These are phyloP conservation scores for Steinernema hermaphroditum DNA, from an alignment of 2,888 invertebrate species.

Conservation along the genomic window DNA sequence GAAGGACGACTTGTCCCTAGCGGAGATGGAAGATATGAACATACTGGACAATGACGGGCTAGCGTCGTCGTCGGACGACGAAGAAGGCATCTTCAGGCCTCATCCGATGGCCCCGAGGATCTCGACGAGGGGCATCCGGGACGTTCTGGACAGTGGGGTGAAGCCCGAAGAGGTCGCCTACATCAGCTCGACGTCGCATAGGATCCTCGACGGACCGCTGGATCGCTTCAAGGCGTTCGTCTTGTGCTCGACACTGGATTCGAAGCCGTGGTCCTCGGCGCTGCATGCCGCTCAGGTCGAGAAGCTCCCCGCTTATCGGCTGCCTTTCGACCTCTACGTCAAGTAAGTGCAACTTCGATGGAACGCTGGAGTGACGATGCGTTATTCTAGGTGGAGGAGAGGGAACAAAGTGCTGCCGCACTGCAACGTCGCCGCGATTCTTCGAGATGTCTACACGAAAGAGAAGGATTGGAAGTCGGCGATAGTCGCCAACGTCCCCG, in stretches of 20 bases:
- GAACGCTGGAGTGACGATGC: too few species aligned
- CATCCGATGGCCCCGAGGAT: constrained; percentile 33
- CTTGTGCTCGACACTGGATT: constrained; percentile 29
- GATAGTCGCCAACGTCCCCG: constrained; percentile 24
- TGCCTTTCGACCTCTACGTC: constrained; percentile 37
- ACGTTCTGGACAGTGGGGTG: constrained; percentile 26
- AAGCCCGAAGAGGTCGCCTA: constrained; percentile 26
- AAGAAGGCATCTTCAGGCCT: neutral
- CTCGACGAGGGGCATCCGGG: constrained; percentile 12
- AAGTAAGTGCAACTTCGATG: constrained; percentile 6
- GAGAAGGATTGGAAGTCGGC: constrained; percentile 30
- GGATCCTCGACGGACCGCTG: constrained; percentile 24
- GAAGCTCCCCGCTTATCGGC: constrained; percentile 32
- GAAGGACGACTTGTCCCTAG: neutral
- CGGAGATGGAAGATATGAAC: neutral
- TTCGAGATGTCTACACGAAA: constrained; percentile 27
- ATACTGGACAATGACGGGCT: neutral
- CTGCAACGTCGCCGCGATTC: constrained; percentile 24
- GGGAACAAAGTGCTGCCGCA: constrained; percentile 32
- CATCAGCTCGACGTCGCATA: constrained; percentile 20
- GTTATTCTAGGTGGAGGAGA: constrained; percentile 27
- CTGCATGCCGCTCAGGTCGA: constrained; percentile 23
- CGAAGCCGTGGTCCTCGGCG: neutral
- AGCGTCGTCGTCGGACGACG: neutral
- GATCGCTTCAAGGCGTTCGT: constrained; percentile 35